Evolutionary conservation across 2,113 vertebrate genomes (phyloP), one percentile per base, ranked within the genome.

Genomic region (Seriola aureovittata): DNA sequence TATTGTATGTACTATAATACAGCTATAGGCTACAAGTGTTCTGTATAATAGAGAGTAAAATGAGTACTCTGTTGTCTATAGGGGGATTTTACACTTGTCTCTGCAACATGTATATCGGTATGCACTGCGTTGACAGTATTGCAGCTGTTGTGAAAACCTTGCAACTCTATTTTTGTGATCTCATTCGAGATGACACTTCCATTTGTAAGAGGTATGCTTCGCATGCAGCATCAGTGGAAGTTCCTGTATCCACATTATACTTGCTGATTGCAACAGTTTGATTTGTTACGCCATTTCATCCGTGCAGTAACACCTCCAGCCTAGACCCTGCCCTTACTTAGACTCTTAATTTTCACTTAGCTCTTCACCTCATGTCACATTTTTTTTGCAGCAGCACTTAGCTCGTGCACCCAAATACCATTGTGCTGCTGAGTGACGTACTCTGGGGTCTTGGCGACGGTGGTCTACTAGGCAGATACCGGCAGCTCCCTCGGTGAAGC

Each of bases 381-480:
- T 55, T 66, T 55, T 66, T 38, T 63, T 46, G 50, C 36, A 19
- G 44, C 40, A 38, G 23, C 23, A 44, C 67, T 80, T 59, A 34
- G n/a, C 68, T 78, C 48, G 34, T 29, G 48, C 66, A 36, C 42
- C 29, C 54, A 32, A 66, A 65, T 65, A 58, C 54, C 4, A 23
- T 3, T 46, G 59, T 85, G 55, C 67, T 54, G 63, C 80, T 81
- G 70, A 89, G 40, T 81, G 69, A 89, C 72, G 36, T 13, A 19
- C 50, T 74, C 54, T 12, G 16, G 42, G 48, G 36, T 64, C 64
- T 63, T 48, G 42, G 76, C 50, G 59, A 13, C 25, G 36, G 34
- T 34, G 66, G 65, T 81, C 74, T 84, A 52, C 71, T 60, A 38
- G 25, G 77, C 79, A 70, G 48, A 78, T 23, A 70, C 46, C 2